phyloP scores from a whole-genome alignment of 1,140 invertebrate genomes.

The Pachyrhynchus sulphureomaculatus region DNA sequence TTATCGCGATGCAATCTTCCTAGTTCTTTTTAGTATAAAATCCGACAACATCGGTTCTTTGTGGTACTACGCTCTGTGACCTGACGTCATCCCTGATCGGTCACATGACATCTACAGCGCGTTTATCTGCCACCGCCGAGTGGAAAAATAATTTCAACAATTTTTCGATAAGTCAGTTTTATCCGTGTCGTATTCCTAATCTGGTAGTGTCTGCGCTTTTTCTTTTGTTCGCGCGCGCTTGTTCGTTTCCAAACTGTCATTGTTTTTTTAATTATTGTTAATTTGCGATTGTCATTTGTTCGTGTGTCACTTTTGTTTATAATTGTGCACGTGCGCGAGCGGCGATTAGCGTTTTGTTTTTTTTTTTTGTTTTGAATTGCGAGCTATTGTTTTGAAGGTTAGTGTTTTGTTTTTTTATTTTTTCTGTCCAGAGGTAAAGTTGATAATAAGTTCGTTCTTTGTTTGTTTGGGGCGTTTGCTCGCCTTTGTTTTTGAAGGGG shows the following conservation, averaged over 20 bases:
- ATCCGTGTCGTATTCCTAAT: conserved; percentile 19
- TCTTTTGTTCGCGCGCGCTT: conserved; percentile 7
- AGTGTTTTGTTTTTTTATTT: background rate
- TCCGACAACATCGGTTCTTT: conserved; percentile 20
- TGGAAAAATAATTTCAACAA: conserved; percentile 24
- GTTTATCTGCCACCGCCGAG: conserved; percentile 18
- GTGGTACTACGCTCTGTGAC: conserved; percentile 15
- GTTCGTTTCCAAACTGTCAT: background rate
- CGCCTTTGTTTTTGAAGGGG: too few species aligned
- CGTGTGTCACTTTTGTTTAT: conserved; percentile 7
- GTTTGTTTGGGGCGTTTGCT: too few species aligned
- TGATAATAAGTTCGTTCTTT: background rate
- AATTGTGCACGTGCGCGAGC: conserved; percentile 1
- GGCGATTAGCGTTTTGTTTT: background rate
- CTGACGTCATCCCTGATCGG: conserved; percentile 13
- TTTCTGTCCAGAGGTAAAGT: background rate
- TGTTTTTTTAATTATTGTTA: background rate
- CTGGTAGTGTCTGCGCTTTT: conserved; percentile 2
- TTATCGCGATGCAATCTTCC: too few species aligned
- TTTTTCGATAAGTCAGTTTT: conserved; percentile 24
- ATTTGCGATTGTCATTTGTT: background rate
- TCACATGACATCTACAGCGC: conserved; percentile 15
- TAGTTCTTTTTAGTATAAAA: too few species aligned
- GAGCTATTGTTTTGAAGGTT: background rate
- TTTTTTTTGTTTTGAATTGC: background rate